Percentiles rank a stretch among this genome's conserved stretches.
Evolutionary conservation across 2,113 vertebrate species (phyloP).

Genomic region (Eublepharis macularius): DNA sequence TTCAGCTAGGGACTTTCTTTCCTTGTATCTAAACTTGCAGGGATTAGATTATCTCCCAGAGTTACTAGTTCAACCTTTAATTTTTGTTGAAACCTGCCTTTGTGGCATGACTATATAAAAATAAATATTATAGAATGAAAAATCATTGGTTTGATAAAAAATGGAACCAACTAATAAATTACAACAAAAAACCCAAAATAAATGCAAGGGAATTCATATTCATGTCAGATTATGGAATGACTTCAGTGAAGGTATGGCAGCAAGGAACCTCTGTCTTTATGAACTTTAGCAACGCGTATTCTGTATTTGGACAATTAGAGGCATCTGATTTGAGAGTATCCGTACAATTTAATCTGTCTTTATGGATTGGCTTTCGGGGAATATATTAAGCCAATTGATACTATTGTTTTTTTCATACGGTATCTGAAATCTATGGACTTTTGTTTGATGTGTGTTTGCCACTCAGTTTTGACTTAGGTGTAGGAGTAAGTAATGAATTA

Average conservation of each 20-base stretch:
- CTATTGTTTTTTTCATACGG: background rate
- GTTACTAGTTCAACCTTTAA: too few relatives aligned
- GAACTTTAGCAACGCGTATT: background rate
- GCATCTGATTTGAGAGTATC: conserved; percentile 2
- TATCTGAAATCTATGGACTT: background rate
- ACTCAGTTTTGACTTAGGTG: background rate
- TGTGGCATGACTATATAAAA: too few relatives aligned
- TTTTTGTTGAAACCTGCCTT: too few relatives aligned
- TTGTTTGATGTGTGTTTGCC: background rate
- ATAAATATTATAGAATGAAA: too few relatives aligned
- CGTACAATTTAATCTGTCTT: background rate
- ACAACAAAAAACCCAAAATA: too few relatives aligned
- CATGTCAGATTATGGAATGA: background rate
- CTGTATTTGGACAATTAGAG: background rate
- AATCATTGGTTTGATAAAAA: too few relatives aligned
- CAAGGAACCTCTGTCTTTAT: background rate
- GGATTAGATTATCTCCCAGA: too few relatives aligned
- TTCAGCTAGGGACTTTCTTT: too few relatives aligned
- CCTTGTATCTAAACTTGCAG: too few relatives aligned
- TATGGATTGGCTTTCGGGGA: too few relatives aligned
- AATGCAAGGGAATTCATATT: background rate
- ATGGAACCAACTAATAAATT: too few relatives aligned
- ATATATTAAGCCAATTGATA: too few relatives aligned
- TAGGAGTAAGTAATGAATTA: background rate
- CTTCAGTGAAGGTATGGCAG: conserved; percentile 1